phyloP scores from a whole-genome alignment of 2,113 vertebrate genomes.

The Numenius arquata region DNA sequence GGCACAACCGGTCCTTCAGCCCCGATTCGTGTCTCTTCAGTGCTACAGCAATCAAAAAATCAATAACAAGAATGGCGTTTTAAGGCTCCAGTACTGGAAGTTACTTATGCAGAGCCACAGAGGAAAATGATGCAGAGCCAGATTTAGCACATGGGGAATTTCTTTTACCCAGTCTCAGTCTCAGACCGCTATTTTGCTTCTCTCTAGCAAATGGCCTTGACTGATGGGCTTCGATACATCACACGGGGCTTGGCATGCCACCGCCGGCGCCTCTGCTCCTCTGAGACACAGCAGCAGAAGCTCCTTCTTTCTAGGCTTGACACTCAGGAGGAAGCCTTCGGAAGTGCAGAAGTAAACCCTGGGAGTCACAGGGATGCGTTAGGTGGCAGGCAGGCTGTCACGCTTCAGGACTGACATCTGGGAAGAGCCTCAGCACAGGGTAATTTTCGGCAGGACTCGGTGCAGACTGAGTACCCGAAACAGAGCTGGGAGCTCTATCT shows the following conservation, averaged over 20 bases:
- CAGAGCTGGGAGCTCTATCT: not conserved
- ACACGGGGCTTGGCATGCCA: not conserved
- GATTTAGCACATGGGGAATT: not conserved
- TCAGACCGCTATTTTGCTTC: not conserved
- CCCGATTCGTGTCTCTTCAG: not conserved
- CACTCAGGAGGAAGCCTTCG: accelerated
- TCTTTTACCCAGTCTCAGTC: not conserved
- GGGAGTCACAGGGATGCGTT: not conserved
- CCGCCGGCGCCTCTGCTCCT: not conserved
- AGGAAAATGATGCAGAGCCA: not conserved
- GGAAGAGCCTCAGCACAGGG: not conserved
- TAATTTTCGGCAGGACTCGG: not conserved
- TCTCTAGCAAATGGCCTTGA: not conserved
- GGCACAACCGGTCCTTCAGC: not conserved
- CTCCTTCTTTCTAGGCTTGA: not conserved
- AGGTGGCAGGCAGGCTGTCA: not conserved
- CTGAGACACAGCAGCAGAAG: not conserved
- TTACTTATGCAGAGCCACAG: not conserved
- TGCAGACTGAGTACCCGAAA: not conserved
- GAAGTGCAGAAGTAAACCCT: not conserved
- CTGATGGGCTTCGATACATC: not conserved
- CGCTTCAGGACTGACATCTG: not conserved
- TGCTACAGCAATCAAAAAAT: not conserved
- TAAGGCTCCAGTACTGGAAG: not conserved
- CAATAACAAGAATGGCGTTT: not conserved